phyloP scores from a whole-genome alignment of 1,140 invertebrate genomes.

The Tetramorium simillimum region DNA sequence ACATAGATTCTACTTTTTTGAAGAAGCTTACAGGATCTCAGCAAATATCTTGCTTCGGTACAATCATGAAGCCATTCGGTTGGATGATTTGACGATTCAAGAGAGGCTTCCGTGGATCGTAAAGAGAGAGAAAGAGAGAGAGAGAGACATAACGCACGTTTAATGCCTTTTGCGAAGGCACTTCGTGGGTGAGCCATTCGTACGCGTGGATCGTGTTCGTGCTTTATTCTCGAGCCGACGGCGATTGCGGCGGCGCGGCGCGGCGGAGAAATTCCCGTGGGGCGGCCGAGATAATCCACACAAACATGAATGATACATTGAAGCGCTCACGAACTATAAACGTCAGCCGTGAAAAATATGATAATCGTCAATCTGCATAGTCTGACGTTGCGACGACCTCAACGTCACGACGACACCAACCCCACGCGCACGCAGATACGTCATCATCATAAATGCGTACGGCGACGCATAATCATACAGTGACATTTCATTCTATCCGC shows the following conservation, averaged over 20 bases:
- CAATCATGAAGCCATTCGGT: conserved; percentile 39
- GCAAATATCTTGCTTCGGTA: conserved; percentile 11
- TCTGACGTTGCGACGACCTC: conserved; percentile 1
- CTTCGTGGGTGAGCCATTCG: conserved; percentile 53
- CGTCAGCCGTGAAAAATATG: conserved; percentile 63
- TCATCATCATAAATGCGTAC: conserved; percentile 7
- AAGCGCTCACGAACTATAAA: conserved; percentile 60
- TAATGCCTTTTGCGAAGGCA: conserved; percentile 40
- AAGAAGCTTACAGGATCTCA: neutral
- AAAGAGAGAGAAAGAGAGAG: conserved; percentile 46
- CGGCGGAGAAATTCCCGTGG: conserved; percentile 44
- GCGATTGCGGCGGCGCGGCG: neutral
- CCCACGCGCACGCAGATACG: neutral
- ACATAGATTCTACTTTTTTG: neutral
- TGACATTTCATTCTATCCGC: neutral
- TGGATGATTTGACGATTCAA: conserved; percentile 47
- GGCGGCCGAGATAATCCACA: conserved; percentile 40
- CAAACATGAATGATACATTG: conserved; percentile 56
- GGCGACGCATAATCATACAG: neutral
- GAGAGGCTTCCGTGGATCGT: conserved; percentile 42
- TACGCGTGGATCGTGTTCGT: conserved; percentile 45
- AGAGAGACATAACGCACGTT: conserved; percentile 45
- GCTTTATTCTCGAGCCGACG: conserved; percentile 44
- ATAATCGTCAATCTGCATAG: conserved; percentile 56
- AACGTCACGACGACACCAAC: conserved; percentile 5